These are phyloP conservation scores for Leptarthrus brevirostris DNA, from an alignment of 2,888 invertebrate species.

Conservation along the genomic window DNA sequence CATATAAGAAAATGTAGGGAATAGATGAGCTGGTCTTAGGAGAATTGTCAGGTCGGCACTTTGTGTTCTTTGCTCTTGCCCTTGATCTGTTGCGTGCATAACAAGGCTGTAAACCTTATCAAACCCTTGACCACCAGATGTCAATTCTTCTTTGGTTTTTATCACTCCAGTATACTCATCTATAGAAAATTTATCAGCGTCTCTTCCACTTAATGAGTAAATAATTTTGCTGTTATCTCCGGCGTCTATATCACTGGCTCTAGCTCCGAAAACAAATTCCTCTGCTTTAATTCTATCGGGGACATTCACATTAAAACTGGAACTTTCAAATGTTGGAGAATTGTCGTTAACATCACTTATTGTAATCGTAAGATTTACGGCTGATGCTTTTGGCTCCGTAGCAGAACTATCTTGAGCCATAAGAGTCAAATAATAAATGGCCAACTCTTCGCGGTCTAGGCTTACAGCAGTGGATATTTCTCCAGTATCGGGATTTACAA, in stretches of 20 bases:
- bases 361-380: constrained; percentile 83
- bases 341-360: constrained; percentile 89
- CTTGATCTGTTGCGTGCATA: constrained; percentile 86
- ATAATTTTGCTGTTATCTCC: constrained; percentile 83
- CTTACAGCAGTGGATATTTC: constrained; percentile 78
- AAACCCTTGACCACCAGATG: constrained; percentile 69
- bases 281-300: constrained; percentile 83
- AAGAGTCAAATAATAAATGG: constrained; percentile 81
- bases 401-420: constrained; percentile 91
- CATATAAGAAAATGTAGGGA: constrained; percentile 81
- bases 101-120: constrained; percentile 76
- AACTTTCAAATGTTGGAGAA: constrained; percentile 79
- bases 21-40: constrained; percentile 79
- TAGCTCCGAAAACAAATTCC: constrained; percentile 91
- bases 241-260: constrained; percentile 85
- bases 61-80: constrained; percentile 75
- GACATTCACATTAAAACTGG: constrained; percentile 82
- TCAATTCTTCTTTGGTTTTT: constrained; percentile 79
- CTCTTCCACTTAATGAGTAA: constrained; percentile 82
- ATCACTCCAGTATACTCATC: constrained; percentile 88
- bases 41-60: constrained; percentile 81
- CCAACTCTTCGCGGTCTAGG: constrained; percentile 83
- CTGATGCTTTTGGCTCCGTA: constrained; percentile 84
- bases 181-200: constrained; percentile 81
- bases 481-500: constrained; percentile 82